These are phyloP conservation scores for Cremastinae sp. DNA, from an alignment of 2,888 invertebrate genomes.

Conservation along the genomic window DNA sequence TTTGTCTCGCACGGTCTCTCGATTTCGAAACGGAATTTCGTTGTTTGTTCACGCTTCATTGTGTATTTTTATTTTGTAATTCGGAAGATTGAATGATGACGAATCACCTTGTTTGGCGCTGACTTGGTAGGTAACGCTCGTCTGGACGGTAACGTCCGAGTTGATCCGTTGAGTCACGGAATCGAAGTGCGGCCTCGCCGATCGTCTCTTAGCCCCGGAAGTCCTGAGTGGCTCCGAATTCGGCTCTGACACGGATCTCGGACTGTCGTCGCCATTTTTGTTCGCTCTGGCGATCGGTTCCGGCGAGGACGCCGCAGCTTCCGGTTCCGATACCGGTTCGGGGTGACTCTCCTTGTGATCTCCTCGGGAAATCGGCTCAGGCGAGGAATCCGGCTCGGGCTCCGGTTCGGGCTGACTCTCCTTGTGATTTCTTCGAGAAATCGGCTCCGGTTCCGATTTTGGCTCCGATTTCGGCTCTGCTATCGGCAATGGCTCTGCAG, in stretches of 20 bases:
- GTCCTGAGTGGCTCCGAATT: constrained; percentile 72
- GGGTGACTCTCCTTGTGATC: constrained; percentile 72
- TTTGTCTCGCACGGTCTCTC: not conserved
- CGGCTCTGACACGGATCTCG: constrained; percentile 77
- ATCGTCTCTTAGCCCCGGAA: constrained; percentile 73
- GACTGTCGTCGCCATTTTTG: constrained; percentile 9
- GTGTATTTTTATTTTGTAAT: not conserved
- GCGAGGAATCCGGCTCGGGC: constrained; percentile 48
- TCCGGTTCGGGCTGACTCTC: constrained; percentile 72
- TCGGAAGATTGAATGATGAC: not conserved
- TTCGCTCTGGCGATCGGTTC: constrained; percentile 47
- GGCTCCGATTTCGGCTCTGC: constrained; percentile 78
- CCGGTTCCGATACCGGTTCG: constrained; percentile 71
- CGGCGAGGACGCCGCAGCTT: constrained; percentile 53
- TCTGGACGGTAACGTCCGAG: constrained; percentile 87
- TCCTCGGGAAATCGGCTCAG: not conserved
- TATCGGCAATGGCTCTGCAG: constrained; percentile 79
- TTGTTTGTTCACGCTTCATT: not conserved
- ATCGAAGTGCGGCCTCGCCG: constrained; percentile 71
- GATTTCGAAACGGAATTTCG: not conserved
- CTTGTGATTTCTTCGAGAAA: no score
- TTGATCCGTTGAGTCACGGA: constrained; percentile 71
- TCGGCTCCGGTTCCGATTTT: constrained; percentile 76
- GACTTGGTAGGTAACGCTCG: constrained; percentile 90
- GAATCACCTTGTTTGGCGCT: constrained; percentile 83